Base-by-base conservation (phyloP, 1,140 invertebrate genomes). In the Chionoecetes opilio region DNA sequence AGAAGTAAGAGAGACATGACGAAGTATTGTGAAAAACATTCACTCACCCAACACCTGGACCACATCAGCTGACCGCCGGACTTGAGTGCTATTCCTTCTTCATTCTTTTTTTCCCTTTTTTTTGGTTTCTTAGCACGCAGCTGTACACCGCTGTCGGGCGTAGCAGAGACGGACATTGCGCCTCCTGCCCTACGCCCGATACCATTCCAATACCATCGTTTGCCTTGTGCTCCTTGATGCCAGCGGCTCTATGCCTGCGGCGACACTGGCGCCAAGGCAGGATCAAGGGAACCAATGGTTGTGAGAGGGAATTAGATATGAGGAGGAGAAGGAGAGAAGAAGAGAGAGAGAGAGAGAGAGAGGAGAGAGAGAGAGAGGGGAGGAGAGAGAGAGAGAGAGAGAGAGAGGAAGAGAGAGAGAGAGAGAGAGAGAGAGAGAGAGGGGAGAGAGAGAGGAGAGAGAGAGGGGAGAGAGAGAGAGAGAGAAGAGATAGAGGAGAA, bases 81-180 rank as follows among this genome's bases (percentile, higher is more conserved):
- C 63, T 75, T 75, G 63, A 75, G 63, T 75, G 63, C 63, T 75
- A n/a, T 75, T 75, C 63, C 63, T 75, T n/a, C 53, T 9, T 63
- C 63, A 14, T 53, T 17, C 11, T 53, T 53, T 53, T 53, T 53
- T 53, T 53, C 14, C 14, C 5, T 41, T 41, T 41, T 63, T 46
- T 46, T 63, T 63, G 8, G 53, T 63, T 75, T n/a, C 63, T 75
- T 75, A 75, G 63, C 63, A 75, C 63, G 63, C 63, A 75, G 63
- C 63, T 75, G 63, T 75, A 75, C 63, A 75, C 63, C 63, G 63
- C 63, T 26, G 63, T 17, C 63, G 63, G 26, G 63, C 63, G 63
- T n/a, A 26, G 63, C 63, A 26, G n/a, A 75, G 63, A n/a, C 5
- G 63, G 63, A 1, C 6, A 75, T 5, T 75, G 6, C 2, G 63